Base-by-base conservation (phyloP, 2,888 invertebrate species). In the Apotomis betuletana region DNA sequence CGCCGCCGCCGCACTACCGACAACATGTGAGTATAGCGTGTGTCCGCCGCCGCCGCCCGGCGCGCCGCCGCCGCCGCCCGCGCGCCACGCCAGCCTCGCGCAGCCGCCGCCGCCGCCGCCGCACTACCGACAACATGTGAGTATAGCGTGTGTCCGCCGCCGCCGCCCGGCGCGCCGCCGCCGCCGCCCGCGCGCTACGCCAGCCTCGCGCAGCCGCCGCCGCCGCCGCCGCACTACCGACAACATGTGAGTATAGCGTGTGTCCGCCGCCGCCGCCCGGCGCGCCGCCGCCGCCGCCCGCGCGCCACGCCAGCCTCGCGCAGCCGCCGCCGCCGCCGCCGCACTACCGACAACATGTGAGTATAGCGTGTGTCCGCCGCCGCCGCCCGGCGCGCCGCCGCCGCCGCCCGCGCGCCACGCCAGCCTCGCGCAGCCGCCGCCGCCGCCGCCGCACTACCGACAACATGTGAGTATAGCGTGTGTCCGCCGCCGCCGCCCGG, bases 401-500 rank as follows among this genome's bases (percentile, higher is more conserved):
- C 49, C 49, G 49, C 49, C 49, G 49, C 49, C 49, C 49, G 49
- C 49, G 49, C 49, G 49, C 49, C 49, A 49, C 49, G 49, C 49
- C 49, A 10, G 9, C 9, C 49, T 49, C 10, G 49, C 49, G 9
- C 8, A 8, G 49, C 49, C 49, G 49, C 49, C 49, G 49, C 49
- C 49, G 49, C 49, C 49, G 49, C 49, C 49, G 49, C 49, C 49
- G 49, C 49, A 49, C 49, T 49, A 49, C 49, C 49, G 49, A 6
- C 49, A 62, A n/a, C 15, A 44, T 5, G 41, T 60, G n/a, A 15
- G 84, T 86, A 9, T 49, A 9, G 49, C 6, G 49, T 49, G 46
- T 94, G 94, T 4, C 94, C 94, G 3, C 90, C 93, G 12, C 83
- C 49, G 49, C 49, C 49, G 49, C 49, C 49, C 9, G 49, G 94